phyloP scores from a whole-genome alignment of 2,113 vertebrate genomes.

The Neopipo cinnamomea region DNA sequence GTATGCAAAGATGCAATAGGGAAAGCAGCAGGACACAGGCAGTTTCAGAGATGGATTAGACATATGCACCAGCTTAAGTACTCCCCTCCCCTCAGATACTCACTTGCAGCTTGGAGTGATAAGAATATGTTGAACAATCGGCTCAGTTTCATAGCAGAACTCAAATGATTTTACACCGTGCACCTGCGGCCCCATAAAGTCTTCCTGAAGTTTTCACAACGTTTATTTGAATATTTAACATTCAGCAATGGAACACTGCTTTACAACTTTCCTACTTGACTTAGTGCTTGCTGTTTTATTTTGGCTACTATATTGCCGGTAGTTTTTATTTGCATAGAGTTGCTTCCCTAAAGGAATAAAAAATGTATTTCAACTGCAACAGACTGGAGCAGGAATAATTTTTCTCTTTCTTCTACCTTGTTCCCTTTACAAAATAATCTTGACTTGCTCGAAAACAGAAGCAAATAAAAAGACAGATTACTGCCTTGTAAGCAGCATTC shows the following conservation, averaged over 20 bases:
- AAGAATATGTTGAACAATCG: not conserved
- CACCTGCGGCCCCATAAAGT: not conserved
- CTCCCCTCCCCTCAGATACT: not conserved
- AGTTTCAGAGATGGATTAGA: not conserved
- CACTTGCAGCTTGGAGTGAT: not conserved
- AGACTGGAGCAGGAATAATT: not conserved
- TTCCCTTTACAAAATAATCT: not conserved
- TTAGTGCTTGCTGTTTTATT: slow-evolving; percentile 42
- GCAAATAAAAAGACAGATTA: not conserved
- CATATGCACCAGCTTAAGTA: not conserved
- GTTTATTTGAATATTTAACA: slow-evolving; percentile 63
- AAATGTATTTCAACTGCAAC: slow-evolving; percentile 34
- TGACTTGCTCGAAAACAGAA: not conserved
- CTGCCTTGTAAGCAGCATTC: not conserved
- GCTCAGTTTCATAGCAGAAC: not conserved
- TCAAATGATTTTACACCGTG: slow-evolving; percentile 15
- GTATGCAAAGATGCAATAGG: not conserved
- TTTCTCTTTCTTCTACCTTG: not conserved
- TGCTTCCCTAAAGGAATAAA: slow-evolving; percentile 33
- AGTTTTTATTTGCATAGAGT: slow-evolving; percentile 50
- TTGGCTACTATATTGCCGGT: not conserved
- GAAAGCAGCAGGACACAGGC: not conserved
- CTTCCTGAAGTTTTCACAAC: slow-evolving; percentile 42
- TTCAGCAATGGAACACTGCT: not conserved
- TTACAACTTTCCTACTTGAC: slow-evolving; percentile 18